Evolutionary conservation across 1,140 invertebrate species (phyloP), one percentile per base, ranked within the genome.

Genomic region (Pentalonia nigronervosa): DNA sequence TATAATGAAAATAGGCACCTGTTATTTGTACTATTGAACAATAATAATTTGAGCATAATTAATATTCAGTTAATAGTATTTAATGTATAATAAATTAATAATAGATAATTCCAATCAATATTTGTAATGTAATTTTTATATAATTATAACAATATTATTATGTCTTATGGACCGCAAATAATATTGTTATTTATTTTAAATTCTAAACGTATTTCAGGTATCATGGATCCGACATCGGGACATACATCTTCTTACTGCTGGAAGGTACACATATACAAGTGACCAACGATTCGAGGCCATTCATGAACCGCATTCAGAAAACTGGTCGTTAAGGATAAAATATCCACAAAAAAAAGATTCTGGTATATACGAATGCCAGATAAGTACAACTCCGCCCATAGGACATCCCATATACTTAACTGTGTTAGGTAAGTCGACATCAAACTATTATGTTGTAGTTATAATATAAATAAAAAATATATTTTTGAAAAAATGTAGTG

Each of bases 171-270:
- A 76, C 25, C 0, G 6, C 11, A 9, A 86, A 88, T 88, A 25
- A 84, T 50, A 21, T 25, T 25, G 30, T 45, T 9, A 30, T 84
- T 25, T 11, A 25, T 60, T 90, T 60, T 14, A 90, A 56, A 60
- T 2, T 0, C 11, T 41, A n/a, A 67, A 60, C 23, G 83, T 94
- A 86, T 95, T 95, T 6, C 94, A 98, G 97, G 97, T 98, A n/a
- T 98, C 98, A 25, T 98, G 98, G 98, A 97, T 98, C 8, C 96
- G 98, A 76, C 97, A 98, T 95, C 96, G 97, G 91, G 98, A 98
- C 94, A 98, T 98, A 94, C 97, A 98, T 95, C 95, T 98, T 93
- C 95, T 98, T 92, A 98, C 98, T 0, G 97, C 98, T 17, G 98
- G 98, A 1, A 95, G 97, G 17, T 98, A 98, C 95, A 98, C 98